phyloP scores from a whole-genome alignment of 1,140 invertebrate genomes.

The Condylostylus longicornis region DNA sequence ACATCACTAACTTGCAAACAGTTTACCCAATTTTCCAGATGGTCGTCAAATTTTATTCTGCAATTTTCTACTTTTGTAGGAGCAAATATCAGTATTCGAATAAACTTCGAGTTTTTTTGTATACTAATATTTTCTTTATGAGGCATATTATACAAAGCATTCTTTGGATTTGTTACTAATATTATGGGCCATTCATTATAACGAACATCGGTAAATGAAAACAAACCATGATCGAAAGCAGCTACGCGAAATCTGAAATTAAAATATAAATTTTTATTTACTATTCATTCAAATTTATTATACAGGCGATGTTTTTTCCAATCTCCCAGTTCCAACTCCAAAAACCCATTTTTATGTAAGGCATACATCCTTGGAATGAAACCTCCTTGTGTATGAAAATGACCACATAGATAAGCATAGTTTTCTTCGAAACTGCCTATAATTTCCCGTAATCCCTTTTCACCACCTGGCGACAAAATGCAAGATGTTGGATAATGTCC shows the following conservation, averaged over 20 bases:
- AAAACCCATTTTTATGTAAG: conserved; percentile 62
- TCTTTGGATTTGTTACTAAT: conserved; percentile 80
- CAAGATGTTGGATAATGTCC: conserved; percentile 89
- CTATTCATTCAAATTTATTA: conserved; percentile 14
- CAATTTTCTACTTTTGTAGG: conserved; percentile 44
- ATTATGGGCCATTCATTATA: conserved; percentile 67
- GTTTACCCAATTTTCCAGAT: too few relatives aligned
- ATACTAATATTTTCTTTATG: conserved; percentile 54
- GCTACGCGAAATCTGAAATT: conserved; percentile 55
- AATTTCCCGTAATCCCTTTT: conserved; percentile 39
- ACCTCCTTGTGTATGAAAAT: conserved; percentile 72
- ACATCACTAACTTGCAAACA: conserved; percentile 47
- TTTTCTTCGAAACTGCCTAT: conserved; percentile 37
- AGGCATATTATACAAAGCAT: conserved; percentile 56
- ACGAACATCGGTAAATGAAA: conserved; percentile 72
- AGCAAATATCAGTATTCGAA: conserved; percentile 66
- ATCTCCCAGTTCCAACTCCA: conserved; percentile 83
- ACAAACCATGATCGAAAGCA: conserved; percentile 75
- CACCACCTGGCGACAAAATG: conserved; percentile 47
- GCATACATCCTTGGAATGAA: conserved; percentile 75
- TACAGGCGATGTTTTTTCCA: conserved; percentile 86
- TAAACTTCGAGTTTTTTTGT: conserved; percentile 58
- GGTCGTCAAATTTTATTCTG: conserved; percentile 13
- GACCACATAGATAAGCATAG: conserved; percentile 71
- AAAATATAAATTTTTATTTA: conserved; percentile 7